A percentile compares a stretch with the other conserved stretches of the same genome.
phyloP scores from a whole-genome alignment of 2,113 vertebrate species.

The Burhinus bistriatus region DNA sequence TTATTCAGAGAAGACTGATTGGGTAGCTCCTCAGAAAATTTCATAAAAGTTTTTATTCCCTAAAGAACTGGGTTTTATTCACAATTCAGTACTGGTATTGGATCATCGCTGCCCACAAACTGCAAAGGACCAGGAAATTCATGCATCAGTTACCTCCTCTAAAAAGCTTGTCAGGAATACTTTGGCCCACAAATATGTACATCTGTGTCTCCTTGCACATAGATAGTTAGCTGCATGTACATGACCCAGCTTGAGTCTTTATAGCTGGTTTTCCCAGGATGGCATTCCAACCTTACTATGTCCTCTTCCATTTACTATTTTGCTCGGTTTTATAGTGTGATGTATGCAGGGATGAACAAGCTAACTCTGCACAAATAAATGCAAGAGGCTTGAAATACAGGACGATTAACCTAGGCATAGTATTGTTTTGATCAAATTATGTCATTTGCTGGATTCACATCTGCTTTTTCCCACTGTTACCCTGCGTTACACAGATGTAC shows the following conservation, averaged over 20 bases:
- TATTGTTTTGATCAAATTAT: background rate
- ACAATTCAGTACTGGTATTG: background rate
- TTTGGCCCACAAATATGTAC: background rate
- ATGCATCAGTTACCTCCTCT: background rate
- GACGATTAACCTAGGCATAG: background rate
- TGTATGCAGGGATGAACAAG: background rate
- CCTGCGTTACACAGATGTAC: background rate
- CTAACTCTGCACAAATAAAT: background rate
- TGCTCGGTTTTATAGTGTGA: background rate
- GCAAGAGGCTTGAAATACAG: background rate
- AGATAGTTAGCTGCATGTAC: background rate
- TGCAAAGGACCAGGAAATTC: background rate
- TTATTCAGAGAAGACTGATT: background rate
- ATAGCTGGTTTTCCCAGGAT: background rate
- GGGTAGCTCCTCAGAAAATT: background rate
- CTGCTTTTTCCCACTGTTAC: background rate
- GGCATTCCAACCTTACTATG: background rate
- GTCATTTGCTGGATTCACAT: background rate
- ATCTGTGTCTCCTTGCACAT: background rate
- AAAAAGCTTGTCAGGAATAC: background rate
- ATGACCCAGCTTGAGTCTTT: background rate
- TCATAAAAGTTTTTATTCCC: background rate
- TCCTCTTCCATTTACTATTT: background rate
- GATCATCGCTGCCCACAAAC: background rate
- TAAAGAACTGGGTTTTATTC: background rate